Percentiles rank a stretch among this genome's conserved stretches.
These are phyloP conservation scores for Drosophila oshimai DNA, from an alignment of 1,140 invertebrate species.

Conservation along the genomic window DNA sequence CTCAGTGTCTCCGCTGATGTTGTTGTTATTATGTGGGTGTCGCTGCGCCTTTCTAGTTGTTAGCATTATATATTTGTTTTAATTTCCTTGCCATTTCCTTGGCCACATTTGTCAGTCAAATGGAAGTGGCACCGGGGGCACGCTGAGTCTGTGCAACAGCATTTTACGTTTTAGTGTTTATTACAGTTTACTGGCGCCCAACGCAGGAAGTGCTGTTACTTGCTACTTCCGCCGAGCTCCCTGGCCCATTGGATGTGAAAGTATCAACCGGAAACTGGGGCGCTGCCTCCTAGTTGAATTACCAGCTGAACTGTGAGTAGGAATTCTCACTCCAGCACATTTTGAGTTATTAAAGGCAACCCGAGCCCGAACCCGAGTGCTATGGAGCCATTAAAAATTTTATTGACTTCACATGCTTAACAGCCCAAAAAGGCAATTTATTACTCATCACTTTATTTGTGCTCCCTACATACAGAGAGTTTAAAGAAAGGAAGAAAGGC, in stretches of 20 bases:
- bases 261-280: constrained; percentile 44
- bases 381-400: constrained; percentile 53
- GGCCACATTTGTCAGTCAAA: constrained; percentile 76
- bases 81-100: constrained; percentile 77
- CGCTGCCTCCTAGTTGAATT: constrained; percentile 33
- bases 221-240: constrained; percentile 53
- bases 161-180: constrained; percentile 67
- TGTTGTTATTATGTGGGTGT: constrained; percentile 10
- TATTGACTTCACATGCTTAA: constrained; percentile 57
- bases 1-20: background rate
- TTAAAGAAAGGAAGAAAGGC: background rate
- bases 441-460: constrained; percentile 24
- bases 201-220: constrained; percentile 67
- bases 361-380: constrained; percentile 15
- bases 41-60: constrained; percentile 40
- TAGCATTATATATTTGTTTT: constrained; percentile 76
- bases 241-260: constrained; percentile 9
- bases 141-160: constrained; percentile 55
- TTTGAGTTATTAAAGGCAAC: constrained; percentile 24
- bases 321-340: constrained; percentile 1
- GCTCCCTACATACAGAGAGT: background rate
- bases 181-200: constrained; percentile 66
- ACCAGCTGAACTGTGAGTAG: background rate
- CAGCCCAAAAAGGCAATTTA: constrained; percentile 39
- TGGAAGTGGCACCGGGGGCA: constrained; percentile 13